Evolutionary conservation across 2,888 invertebrate species (phyloP), one percentile per base, ranked within the genome.

Genomic region (Busseola fusca): DNA sequence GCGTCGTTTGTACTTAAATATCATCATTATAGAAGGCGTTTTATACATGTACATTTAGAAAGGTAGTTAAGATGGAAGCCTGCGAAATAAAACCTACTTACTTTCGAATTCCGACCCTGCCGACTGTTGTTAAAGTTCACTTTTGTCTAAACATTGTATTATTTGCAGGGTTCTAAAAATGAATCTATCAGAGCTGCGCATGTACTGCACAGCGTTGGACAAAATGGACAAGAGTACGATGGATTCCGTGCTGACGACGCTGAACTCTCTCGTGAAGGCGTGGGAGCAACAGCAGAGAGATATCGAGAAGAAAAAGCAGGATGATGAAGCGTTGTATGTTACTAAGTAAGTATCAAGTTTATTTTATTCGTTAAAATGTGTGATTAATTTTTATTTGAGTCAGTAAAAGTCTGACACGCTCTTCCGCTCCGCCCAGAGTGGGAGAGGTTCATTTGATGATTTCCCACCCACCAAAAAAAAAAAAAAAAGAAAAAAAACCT

Each of bases 231-330:
- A 90, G 12, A 85, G 88, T 0, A 83, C 92, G 0, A 96, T 96
- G 85, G 82, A 87, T 0, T 92, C 96, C 2, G 95, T 97, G 58
- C 93, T 96, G 71, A 90, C 91, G 0, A 95, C 97, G 0, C 89
- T 98, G 0, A 94, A 96, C 66, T 93, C 96, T 57, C 96, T 98
- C 65, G 97, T 97, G 34, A 90, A 96, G 68, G 94, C 97, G 0
- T 99, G 99, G 98, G 97, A 97, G 86, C 96, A 97, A 72, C 98
- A 98, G 84, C 97, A 98, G 85, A 96, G 96, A 64, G 96, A 97
- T 40, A 96, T 96, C 27, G 97, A 97, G 80, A 96, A 95, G 84
- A 96, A 96, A 84, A 96, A 97, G 80, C 96, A 96, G 66, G 98
- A 98, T 83, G 97, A 98, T 73, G 98, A 98, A 67, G 97, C 97